Evolutionary conservation across 2,113 vertebrate species (phyloP).

Genomic region (Centropus unirufus): DNA sequence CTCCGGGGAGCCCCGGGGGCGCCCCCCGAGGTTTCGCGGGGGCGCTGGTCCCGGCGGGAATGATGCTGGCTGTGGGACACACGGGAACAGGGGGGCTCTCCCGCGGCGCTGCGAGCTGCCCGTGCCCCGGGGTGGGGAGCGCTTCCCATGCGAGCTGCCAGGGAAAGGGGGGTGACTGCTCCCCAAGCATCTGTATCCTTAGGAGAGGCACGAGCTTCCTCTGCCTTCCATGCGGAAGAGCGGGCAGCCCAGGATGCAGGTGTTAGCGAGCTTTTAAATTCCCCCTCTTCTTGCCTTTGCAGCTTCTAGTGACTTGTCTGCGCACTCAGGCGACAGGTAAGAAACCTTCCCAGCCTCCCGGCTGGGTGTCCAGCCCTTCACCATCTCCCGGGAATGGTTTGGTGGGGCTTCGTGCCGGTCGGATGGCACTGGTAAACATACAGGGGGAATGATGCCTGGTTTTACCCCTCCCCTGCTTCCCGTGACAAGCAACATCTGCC

Average conservation of each 20-base stretch:
- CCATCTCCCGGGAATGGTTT: background rate
- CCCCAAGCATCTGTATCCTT: background rate
- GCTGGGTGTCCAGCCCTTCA: background rate
- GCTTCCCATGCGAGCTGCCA: fast-evolving
- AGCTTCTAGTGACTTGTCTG: background rate
- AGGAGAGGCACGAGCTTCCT: background rate
- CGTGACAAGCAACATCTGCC: background rate
- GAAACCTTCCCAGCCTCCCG: background rate
- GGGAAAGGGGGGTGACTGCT: too few species aligned
- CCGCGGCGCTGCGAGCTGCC: background rate
- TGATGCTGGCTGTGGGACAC: too few species aligned
- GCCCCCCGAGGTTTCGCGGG: too few species aligned
- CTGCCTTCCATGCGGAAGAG: background rate
- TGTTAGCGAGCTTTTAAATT: background rate
- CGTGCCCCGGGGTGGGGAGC: background rate
- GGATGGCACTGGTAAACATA: background rate
- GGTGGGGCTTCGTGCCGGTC: fast-evolving
- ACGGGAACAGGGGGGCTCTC: background rate
- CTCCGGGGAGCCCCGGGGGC: too few species aligned
- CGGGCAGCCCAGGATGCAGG: background rate
- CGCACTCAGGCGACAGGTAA: background rate
- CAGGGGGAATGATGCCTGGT: background rate
- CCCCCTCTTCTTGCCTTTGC: background rate
- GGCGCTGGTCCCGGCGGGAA: too few species aligned
- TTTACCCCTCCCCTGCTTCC: background rate